phyloP scores from a whole-genome alignment of 1,140 invertebrate genomes.

The Venturia canescens region DNA sequence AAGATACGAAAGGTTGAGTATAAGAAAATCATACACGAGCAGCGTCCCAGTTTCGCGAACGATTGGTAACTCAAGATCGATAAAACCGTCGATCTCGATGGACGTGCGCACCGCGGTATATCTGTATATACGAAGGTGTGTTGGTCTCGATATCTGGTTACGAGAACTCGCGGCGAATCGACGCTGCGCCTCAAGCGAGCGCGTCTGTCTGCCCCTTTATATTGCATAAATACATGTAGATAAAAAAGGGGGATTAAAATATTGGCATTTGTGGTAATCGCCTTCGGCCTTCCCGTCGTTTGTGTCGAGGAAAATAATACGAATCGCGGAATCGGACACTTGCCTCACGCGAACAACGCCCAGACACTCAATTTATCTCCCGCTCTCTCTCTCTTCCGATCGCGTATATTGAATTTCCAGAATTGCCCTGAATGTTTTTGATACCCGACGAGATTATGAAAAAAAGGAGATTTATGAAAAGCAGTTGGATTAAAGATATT shows the following conservation, averaged over 20 bases:
- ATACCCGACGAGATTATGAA: slow-evolving; percentile 62
- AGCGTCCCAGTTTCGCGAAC: slow-evolving; percentile 66
- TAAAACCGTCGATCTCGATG: slow-evolving; percentile 65
- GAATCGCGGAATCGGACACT: slow-evolving; percentile 70
- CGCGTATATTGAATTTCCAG: slow-evolving; percentile 72
- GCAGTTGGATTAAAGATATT: slow-evolving; percentile 72
- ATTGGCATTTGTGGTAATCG: slow-evolving; percentile 73
- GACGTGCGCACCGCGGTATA: background rate
- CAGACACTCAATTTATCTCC: slow-evolving; percentile 25
- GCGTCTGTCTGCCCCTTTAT: background rate
- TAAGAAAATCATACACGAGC: slow-evolving; percentile 46
- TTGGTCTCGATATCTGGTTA: slow-evolving; percentile 70
- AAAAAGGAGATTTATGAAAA: slow-evolving; percentile 16
- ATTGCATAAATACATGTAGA: background rate
- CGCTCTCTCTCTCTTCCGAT: slow-evolving; percentile 58
- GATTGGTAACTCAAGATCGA: slow-evolving; percentile 76
- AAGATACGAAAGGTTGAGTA: slow-evolving; percentile 3
- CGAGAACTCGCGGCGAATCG: slow-evolving; percentile 55
- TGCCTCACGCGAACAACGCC: slow-evolving; percentile 24
- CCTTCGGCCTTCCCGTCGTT: slow-evolving; percentile 53
- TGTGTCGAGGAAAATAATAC: slow-evolving; percentile 69
- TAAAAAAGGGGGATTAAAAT: slow-evolving; percentile 70
- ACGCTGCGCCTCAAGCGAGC: slow-evolving; percentile 32
- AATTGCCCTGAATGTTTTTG: slow-evolving; percentile 70
- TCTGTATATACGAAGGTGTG: slow-evolving; percentile 47